Evolutionary conservation across 23 tunicate genomes (phyloP).

Genomic region (Clavelina lepadiformis): DNA sequence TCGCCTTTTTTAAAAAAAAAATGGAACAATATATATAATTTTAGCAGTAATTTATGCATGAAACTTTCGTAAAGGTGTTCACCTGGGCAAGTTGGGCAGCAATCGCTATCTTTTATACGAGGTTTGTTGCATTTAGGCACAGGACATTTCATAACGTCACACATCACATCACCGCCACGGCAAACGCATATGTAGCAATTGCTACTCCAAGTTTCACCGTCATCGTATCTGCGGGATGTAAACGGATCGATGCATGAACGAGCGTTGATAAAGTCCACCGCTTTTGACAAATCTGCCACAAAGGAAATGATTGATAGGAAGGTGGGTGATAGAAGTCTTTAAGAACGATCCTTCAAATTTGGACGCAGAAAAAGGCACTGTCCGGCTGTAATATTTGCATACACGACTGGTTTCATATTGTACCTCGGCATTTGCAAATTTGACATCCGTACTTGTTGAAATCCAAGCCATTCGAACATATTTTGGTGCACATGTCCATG

Average conservation of each 20-base stretch:
- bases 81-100: conserved; percentile 79
- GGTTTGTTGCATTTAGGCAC: conserved; percentile 63
- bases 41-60: too few relatives aligned
- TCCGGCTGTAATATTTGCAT: too few relatives aligned
- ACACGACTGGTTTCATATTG: neutral
- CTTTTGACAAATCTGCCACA: too few relatives aligned
- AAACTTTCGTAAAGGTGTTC: too few relatives aligned
- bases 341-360: too few relatives aligned
- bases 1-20: neutral
- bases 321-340: too few relatives aligned
- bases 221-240: conserved; percentile 37
- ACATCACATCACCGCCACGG: conserved; percentile 60
- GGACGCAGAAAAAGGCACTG: too few relatives aligned
- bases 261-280: neutral
- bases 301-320: too few relatives aligned
- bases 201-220: conserved; percentile 73
- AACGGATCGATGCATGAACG: conserved; percentile 13
- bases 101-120: conserved; percentile 9
- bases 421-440: conserved; percentile 78
- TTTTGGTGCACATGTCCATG: conserved; percentile 37
- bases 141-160: conserved; percentile 71
- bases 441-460: conserved; percentile 62
- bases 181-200: conserved; percentile 69
- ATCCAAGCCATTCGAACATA: conserved; percentile 47
- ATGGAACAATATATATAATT: too few relatives aligned